A percentile compares a stretch with the other conserved stretches of the same genome.
phyloP scores from a whole-genome alignment of 2,797 vertebrate species.

The Apodemus agrarius region DNA sequence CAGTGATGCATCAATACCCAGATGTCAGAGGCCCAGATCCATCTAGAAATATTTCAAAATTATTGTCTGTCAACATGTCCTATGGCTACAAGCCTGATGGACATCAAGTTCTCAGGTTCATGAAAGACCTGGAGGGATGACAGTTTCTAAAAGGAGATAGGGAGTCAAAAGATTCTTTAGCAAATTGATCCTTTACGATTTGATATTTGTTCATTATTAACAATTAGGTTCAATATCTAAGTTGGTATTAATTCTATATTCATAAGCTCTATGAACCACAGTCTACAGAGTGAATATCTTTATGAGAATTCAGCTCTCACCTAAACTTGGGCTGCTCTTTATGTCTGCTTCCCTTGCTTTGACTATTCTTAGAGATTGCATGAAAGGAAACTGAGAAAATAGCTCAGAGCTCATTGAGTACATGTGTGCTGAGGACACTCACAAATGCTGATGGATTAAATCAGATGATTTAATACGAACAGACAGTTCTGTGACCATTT shows the following conservation, averaged over 20 bases:
- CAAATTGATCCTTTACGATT: background rate
- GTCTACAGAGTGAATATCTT: background rate
- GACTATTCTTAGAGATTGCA: background rate
- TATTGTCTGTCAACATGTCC: background rate
- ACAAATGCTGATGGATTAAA: background rate
- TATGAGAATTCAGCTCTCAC: background rate
- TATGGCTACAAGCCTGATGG: background rate
- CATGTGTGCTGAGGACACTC: background rate
- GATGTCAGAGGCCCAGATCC: conserved; percentile 3
- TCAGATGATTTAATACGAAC: conserved; percentile 1
- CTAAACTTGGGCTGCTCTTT: background rate
- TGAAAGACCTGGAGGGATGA: background rate
- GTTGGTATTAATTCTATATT: background rate
- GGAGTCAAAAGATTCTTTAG: background rate
- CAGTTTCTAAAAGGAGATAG: background rate
- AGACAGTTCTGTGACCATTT: background rate
- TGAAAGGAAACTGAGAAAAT: background rate
- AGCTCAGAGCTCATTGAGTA: background rate
- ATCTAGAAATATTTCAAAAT: conserved; percentile 23
- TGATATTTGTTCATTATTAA: background rate
- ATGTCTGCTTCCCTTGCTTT: background rate
- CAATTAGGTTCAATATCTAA: conserved; percentile 15
- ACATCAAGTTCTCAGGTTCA: background rate
- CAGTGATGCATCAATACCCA: conserved; percentile 15
- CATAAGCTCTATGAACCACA: background rate